Base-by-base conservation (phyloP, 1,140 invertebrate genomes). In the Drosophila auraria region DNA sequence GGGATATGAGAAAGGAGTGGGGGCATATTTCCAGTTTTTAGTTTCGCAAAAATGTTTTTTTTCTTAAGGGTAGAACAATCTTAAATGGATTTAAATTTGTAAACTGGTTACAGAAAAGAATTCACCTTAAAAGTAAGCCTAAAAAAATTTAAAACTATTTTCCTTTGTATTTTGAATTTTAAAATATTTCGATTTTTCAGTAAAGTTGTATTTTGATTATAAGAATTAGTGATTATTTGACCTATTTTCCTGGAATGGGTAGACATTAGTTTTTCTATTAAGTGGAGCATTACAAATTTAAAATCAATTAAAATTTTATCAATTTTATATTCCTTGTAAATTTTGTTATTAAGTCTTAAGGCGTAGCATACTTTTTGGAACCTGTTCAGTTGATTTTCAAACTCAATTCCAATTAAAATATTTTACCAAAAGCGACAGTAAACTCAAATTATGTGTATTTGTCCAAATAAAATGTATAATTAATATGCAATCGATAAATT, bases 11-110 rank as follows among this genome's bases (percentile, higher is more conserved):
- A 38, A 36, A 23, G n/a, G 51, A 72, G 73, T 58, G 44, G 71
- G 45, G 65, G 58, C 54, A 66, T 14, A 40, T 62, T 82, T 63
- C 73, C 58, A 82, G 80, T 78, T 82, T 42, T 59, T 23, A 44
- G 70, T 61, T 36, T 51, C 30, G 23, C 47, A 73, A 73, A 73
- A 60, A 6, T 27, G 11, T 25, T 36, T 66, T 11, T 23, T 33
- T 44, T 51, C 11, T 8, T 14, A 7, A n/a, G 12, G 33, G 30
- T 14, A 30, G 14, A 33, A 54, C n/a, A 54, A 38, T 27, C 14
- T 45, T 71, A 27, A 71, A 69, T 68, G 23, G 44, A 50, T 38
- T 50, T 58, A 49, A 17, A 56, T 38, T 9, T 27, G 14, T 49
- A 33, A 36, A 66, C 30, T 27, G 56, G 40, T 65, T 66, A 25